phyloP scores from a whole-genome alignment of 2,113 vertebrate species.

The Alosa alosa region DNA sequence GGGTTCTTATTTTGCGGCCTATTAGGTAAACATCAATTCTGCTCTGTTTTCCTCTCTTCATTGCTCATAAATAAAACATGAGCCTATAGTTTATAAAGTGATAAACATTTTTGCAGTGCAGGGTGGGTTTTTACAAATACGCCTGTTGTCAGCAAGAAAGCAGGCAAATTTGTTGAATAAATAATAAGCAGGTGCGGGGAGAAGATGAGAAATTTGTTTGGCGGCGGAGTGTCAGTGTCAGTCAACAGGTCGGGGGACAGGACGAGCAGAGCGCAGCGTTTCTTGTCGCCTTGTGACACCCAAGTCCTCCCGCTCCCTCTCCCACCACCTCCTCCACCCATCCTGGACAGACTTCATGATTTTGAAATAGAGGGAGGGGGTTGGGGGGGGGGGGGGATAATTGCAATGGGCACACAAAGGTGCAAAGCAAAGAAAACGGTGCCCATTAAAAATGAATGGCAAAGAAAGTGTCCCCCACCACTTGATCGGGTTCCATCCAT shows the following conservation, averaged over 20 bases:
- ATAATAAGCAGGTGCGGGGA: constrained; percentile 72
- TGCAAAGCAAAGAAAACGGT: not conserved
- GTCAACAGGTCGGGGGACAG: constrained; percentile 66
- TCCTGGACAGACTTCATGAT: not conserved
- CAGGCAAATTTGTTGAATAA: constrained; percentile 81
- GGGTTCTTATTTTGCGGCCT: constrained; percentile 78
- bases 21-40: constrained; percentile 86
- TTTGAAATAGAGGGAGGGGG: not conserved
- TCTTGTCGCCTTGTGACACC: not conserved
- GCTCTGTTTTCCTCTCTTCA: constrained; percentile 75
- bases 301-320: not conserved
- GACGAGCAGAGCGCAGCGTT: constrained; percentile 48
- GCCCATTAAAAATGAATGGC: not conserved
- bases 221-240: constrained; percentile 69
- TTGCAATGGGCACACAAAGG: not conserved
- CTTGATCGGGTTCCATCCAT: not conserved
- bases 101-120: constrained; percentile 82
- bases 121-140: constrained; percentile 81
- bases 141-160: constrained; percentile 84
- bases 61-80: constrained; percentile 88
- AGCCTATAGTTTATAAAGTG: constrained; percentile 83
- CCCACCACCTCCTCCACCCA: not conserved
- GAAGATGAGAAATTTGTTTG: constrained; percentile 74
- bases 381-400: no score
- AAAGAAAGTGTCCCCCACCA: not conserved